Percentiles rank a stretch among this genome's conserved stretches.
These are phyloP conservation scores for Monodelphis domestica DNA, from an alignment of 2,797 vertebrate genomes.

Conservation along the genomic window DNA sequence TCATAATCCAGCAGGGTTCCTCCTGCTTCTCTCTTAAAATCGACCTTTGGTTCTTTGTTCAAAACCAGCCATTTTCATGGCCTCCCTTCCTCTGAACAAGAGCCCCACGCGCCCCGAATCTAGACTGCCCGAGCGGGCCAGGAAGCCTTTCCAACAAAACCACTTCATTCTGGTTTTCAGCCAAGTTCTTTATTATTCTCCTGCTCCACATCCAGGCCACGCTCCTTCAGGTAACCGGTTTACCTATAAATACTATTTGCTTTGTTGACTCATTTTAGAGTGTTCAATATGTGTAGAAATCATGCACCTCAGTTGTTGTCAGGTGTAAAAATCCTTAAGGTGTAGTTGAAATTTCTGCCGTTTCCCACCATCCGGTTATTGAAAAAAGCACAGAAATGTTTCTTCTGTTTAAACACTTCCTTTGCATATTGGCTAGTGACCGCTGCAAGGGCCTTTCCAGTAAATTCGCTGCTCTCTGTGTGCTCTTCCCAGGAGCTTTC, in stretches of 20 bases:
- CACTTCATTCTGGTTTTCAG: constrained; percentile 63
- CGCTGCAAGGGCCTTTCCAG: background rate
- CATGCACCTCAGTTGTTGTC: constrained; percentile 77
- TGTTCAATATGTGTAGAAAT: constrained; percentile 65
- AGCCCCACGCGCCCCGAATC: background rate
- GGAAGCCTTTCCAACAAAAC: background rate
- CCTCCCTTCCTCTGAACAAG: background rate
- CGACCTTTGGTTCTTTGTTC: background rate
- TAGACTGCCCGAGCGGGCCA: background rate
- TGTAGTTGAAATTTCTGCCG: constrained; percentile 69
- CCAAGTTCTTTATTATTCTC: constrained; percentile 83
- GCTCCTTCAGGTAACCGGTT: constrained; percentile 48
- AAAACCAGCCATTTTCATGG: rapidly evolving
- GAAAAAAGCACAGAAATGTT: constrained; percentile 60
- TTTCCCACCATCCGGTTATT: constrained; percentile 48
- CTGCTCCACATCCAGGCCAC: background rate
- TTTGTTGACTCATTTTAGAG: constrained; percentile 46
- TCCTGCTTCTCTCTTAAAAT: background rate
- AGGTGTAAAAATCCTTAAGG: constrained; percentile 65
- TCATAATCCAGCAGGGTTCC: rapidly evolving
- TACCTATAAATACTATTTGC: constrained; percentile 54
- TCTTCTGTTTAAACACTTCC: background rate
- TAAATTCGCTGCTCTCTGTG: background rate
- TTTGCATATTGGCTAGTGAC: background rate
- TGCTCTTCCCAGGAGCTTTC: background rate